Conservation (phyloP, 2,113 vertebrate species). For the Lontra canadensis region DNA sequence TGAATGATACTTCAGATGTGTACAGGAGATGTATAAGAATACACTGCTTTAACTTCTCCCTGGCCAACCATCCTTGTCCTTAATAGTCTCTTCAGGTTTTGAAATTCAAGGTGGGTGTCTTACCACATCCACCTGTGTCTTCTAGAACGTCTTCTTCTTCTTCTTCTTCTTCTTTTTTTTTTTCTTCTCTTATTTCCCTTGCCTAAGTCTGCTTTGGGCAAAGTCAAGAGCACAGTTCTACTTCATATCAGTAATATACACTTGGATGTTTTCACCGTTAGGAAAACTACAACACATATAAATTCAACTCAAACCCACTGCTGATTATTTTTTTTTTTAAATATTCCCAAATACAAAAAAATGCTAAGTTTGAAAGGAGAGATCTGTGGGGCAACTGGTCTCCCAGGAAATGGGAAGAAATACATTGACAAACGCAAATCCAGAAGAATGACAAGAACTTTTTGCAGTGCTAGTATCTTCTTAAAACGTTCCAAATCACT, state of each 20-base stretch:
- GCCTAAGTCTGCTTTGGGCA: background rate
- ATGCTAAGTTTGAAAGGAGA: background rate
- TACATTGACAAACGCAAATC: background rate
- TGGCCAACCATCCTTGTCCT: background rate
- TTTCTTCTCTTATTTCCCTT: background rate
- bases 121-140: background rate
- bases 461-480: background rate
- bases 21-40: slow-evolving; percentile 45
- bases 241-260: background rate
- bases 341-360: background rate
- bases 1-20: slow-evolving; percentile 69
- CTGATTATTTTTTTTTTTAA: background rate
- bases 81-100: background rate
- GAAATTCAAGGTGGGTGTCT: background rate
- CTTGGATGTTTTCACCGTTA: background rate
- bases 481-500: background rate
- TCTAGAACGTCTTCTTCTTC: background rate
- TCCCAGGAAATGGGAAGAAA: background rate
- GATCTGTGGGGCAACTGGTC: background rate
- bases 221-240: background rate
- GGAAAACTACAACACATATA: background rate
- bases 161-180: background rate
- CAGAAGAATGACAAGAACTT: background rate
- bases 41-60: slow-evolving; percentile 36
- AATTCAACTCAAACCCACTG: background rate